Percentiles rank a stretch among this genome's conserved stretches.
Evolutionary conservation across 1,140 invertebrate genomes (phyloP).

Genomic region (Neotoxoptera formosana): DNA sequence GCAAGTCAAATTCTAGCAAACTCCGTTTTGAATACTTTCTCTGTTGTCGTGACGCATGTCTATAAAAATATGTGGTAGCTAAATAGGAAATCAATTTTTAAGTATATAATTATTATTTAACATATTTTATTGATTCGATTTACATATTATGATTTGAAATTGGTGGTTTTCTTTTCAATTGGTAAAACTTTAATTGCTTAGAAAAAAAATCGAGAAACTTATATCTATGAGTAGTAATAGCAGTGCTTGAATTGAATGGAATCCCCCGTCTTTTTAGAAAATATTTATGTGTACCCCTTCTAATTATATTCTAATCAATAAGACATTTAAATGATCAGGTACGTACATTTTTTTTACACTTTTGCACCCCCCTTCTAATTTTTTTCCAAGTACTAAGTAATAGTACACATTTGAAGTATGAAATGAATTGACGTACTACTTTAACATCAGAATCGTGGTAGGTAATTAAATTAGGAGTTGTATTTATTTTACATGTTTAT

Average conservation of each 20-base stretch:
- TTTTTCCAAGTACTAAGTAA: background rate
- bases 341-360: too few species aligned
- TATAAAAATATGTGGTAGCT: background rate
- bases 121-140: background rate
- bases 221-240: background rate
- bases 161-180: background rate
- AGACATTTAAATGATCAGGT: too few species aligned
- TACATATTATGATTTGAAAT: background rate
- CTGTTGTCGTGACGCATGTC: background rate
- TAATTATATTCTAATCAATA: too few species aligned
- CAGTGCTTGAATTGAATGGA: too few species aligned
- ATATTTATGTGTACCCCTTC: too few species aligned
- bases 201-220: background rate
- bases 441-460: background rate
- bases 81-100: background rate
- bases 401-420: background rate
- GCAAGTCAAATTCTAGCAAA: background rate
- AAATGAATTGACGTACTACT: background rate
- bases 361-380: too few species aligned
- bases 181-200: background rate
- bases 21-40: background rate
- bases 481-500: background rate
- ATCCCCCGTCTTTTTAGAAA: too few species aligned
- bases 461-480: background rate
- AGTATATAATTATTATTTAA: background rate